Percentiles rank a stretch among this genome's conserved stretches.
Conservation (phyloP, 2,797 vertebrate species). For the Neosilurus hyrtlii region DNA sequence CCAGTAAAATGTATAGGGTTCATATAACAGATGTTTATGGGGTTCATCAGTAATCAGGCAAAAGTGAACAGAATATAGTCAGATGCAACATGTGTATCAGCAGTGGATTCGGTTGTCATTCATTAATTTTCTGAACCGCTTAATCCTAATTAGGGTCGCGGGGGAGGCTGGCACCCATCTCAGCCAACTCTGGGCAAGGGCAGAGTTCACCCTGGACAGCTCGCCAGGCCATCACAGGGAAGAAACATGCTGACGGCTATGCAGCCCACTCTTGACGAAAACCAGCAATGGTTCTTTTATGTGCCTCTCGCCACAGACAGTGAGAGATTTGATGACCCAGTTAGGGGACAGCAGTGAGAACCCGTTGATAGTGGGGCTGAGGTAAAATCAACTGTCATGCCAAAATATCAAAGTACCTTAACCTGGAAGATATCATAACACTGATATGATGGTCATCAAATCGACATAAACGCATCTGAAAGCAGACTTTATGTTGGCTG, state of each 20-base stretch:
- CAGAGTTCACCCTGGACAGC: too few species aligned
- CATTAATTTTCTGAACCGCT: too few species aligned
- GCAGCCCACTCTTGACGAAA: too few species aligned
- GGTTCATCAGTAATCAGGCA: background rate
- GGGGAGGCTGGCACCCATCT: too few species aligned
- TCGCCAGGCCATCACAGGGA: too few species aligned
- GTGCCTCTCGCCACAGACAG: too few species aligned
- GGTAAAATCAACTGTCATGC: background rate
- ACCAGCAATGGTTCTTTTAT: too few species aligned
- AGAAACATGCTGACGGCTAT: too few species aligned
- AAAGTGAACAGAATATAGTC: background rate
- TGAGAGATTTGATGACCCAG: too few species aligned
- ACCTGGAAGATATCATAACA: background rate
- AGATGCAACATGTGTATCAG: background rate
- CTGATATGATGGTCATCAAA: background rate
- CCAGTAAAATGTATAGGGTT: background rate
- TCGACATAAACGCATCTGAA: background rate
- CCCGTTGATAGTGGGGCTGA: background rate
- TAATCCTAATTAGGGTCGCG: too few species aligned
- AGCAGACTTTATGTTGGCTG: background rate
- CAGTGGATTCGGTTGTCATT: background rate
- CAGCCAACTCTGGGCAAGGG: too few species aligned
- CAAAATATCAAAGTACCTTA: background rate
- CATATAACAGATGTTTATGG: background rate
- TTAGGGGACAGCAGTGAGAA: too few species aligned